Evolutionary conservation across 2,888 invertebrate species (phyloP).

Genomic region (Lasioglossum zephyrum): DNA sequence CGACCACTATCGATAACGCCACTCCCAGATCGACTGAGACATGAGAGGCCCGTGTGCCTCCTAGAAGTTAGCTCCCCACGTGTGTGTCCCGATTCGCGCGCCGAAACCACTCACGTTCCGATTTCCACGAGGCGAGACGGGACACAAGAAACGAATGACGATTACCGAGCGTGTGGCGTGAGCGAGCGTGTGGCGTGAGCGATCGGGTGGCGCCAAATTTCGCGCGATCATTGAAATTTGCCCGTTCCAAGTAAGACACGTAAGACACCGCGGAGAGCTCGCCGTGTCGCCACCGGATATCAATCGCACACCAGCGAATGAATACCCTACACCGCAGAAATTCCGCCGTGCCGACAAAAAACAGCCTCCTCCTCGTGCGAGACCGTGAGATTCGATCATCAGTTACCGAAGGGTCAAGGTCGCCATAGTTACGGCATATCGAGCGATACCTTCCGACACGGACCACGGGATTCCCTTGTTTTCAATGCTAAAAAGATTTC

Average conservation of each 20-base stretch:
- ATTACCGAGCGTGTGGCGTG: conserved; percentile 18
- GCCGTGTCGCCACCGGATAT: conserved; percentile 28
- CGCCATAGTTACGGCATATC: conserved; percentile 54
- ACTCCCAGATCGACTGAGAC: conserved; percentile 28
- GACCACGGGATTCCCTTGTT: background rate
- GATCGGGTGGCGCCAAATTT: conserved; percentile 54
- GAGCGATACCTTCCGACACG: conserved; percentile 38
- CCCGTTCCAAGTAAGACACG: background rate
- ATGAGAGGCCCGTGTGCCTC: background rate
- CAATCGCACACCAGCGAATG: conserved; percentile 15
- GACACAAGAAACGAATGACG: background rate
- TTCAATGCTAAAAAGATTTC: background rate
- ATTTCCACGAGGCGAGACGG: conserved; percentile 34
- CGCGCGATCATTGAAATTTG: conserved; percentile 65
- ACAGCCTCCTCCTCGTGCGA: conserved; percentile 49
- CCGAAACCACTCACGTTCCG: conserved; percentile 35
- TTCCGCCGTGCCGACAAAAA: conserved; percentile 46
- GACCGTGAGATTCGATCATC: conserved; percentile 57
- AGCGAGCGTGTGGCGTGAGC: conserved; percentile 39
- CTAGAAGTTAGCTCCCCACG: too few relatives aligned
- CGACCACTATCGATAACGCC: conserved; percentile 21
- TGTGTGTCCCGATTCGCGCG: conserved; percentile 14
- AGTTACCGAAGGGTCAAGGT: conserved; percentile 71
- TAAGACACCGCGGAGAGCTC: conserved; percentile 6
- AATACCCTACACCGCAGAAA: conserved; percentile 38